These are phyloP conservation scores for Pyxicephalus adspersus DNA, from an alignment of 2,113 vertebrate genomes.

Conservation along the genomic window DNA sequence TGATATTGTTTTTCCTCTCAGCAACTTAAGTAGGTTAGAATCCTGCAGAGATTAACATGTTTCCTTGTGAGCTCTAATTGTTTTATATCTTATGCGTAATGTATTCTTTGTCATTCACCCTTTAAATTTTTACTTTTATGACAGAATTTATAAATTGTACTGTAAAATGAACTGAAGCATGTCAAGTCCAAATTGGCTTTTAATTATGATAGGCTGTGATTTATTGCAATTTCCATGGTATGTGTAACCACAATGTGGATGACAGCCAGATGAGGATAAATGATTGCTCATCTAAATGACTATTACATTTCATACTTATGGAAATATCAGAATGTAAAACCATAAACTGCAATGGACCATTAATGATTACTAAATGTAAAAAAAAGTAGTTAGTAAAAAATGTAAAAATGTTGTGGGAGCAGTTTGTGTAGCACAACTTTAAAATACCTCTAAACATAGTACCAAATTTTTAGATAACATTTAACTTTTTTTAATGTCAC, in stretches of 20 bases:
- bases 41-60: conserved; percentile 14
- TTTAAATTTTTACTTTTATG: conserved; percentile 10
- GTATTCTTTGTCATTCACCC: conserved; percentile 24
- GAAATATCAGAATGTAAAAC: neutral
- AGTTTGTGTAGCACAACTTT: no score
- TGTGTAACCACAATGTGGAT: neutral
- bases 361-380: no score
- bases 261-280: neutral
- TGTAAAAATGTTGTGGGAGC: no score
- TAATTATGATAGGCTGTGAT: neutral
- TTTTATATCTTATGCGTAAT: neutral
- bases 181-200: neutral
- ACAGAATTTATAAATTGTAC: conserved; percentile 1
- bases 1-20: conserved; percentile 5
- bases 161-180: neutral
- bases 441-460: no score
- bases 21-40: neutral
- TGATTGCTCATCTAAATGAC: neutral
- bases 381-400: no score
- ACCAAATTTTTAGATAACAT: no score
- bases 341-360: no score
- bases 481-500: no score
- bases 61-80: conserved; percentile 4
- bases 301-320: neutral
- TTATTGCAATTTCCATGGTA: neutral